Conservation (phyloP, 2,113 vertebrate genomes). For the Hucho hucho region DNA sequence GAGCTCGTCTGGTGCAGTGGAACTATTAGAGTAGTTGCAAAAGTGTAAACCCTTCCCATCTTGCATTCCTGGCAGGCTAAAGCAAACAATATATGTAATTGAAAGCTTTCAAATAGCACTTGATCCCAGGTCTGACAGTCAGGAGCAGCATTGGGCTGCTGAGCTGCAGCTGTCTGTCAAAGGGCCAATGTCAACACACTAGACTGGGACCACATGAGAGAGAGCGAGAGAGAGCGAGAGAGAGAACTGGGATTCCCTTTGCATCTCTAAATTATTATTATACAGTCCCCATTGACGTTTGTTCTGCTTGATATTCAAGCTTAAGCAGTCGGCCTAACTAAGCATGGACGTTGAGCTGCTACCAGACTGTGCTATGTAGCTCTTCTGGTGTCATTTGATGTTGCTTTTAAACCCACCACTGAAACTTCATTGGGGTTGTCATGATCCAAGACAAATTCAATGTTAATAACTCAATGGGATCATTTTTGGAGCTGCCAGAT, state of each 20-base stretch:
- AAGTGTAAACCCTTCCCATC: background rate
- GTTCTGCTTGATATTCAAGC: background rate
- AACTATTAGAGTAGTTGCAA: slow-evolving; percentile 16
- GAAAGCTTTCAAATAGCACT: too few relatives aligned
- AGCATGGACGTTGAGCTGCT: background rate
- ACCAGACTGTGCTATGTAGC: background rate
- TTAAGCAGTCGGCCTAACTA: background rate
- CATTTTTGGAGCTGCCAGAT: slow-evolving; percentile 29
- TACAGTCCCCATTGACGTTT: background rate
- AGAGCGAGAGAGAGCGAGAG: too few relatives aligned
- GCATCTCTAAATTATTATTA: slow-evolving; percentile 13
- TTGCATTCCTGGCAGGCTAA: slow-evolving; percentile 8
- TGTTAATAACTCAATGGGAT: too few relatives aligned
- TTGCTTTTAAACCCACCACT: too few relatives aligned
- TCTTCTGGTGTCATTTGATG: too few relatives aligned
- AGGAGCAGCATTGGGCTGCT: background rate
- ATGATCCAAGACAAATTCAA: slow-evolving; percentile 5
- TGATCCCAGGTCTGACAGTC: background rate
- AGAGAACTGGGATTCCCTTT: background rate
- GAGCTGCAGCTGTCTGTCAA: background rate
- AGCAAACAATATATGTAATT: slow-evolving; percentile 34
- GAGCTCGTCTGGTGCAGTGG: background rate
- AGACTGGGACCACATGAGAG: slow-evolving; percentile 15
- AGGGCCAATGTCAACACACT: background rate
- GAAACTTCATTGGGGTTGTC: background rate